Percentiles rank a stretch among this genome's conserved stretches.
These are phyloP conservation scores for Arizona elegans DNA, from an alignment of 2,113 vertebrate species.

Conservation along the genomic window DNA sequence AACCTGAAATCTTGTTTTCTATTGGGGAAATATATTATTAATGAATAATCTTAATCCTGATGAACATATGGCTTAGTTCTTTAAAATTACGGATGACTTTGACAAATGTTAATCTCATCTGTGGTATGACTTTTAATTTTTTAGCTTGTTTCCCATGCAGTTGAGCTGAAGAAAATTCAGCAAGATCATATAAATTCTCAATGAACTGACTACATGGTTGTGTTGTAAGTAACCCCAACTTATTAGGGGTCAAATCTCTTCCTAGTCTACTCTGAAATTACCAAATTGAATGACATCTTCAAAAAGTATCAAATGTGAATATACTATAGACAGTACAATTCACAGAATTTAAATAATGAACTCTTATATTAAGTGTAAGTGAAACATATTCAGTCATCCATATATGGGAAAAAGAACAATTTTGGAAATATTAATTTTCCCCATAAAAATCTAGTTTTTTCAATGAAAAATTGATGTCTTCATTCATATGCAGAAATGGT, in stretches of 20 bases:
- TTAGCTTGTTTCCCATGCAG: conserved; percentile 67
- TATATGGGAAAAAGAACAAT: conserved; percentile 34
- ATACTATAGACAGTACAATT: conserved; percentile 35
- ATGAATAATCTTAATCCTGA: conserved; percentile 67
- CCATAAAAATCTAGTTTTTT: conserved; percentile 53
- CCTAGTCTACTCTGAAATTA: conserved; percentile 12
- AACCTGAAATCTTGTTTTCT: conserved; percentile 60
- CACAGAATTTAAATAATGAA: conserved; percentile 41
- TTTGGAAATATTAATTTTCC: conserved; percentile 9
- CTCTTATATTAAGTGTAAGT: conserved; percentile 55
- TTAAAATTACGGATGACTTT: conserved; percentile 74
- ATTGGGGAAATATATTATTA: conserved; percentile 60
- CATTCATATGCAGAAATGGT: conserved; percentile 55
- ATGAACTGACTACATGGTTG: conserved; percentile 55
- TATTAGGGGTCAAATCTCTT: conserved; percentile 15
- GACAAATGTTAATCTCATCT: conserved; percentile 63
- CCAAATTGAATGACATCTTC: conserved; percentile 33
- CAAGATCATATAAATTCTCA: conserved; percentile 62
- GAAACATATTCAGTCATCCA: conserved; percentile 53
- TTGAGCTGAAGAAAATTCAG: conserved; percentile 68
- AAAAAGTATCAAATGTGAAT: conserved; percentile 26
- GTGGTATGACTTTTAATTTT: conserved; percentile 54
- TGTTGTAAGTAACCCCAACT: conserved; percentile 42
- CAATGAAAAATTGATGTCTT: conserved; percentile 53
- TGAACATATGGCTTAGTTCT: conserved; percentile 80